Evolutionary conservation across 2,888 invertebrate genomes (phyloP).

Genomic region (Hesperia comma): DNA sequence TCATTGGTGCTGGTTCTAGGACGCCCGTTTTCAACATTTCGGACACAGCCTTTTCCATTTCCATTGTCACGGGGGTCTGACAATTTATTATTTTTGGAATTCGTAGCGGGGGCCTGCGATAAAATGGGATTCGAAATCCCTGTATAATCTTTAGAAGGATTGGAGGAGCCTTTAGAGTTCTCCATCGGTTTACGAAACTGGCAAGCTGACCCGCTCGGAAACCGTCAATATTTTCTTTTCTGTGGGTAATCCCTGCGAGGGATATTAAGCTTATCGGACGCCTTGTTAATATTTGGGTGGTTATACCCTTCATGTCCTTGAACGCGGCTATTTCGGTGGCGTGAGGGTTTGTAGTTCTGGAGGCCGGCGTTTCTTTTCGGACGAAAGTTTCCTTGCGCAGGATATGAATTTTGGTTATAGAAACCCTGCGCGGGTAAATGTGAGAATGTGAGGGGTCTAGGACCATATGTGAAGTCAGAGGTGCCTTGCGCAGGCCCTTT

Average conservation of each 20-base stretch:
- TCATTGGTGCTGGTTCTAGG: constrained; percentile 2
- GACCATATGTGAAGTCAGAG: background rate
- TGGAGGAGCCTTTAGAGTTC: background rate
- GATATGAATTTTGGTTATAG: background rate
- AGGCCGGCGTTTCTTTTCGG: background rate
- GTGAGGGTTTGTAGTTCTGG: background rate
- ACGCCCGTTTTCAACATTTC: constrained; percentile 5
- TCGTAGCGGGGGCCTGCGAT: constrained; percentile 12
- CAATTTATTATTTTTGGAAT: constrained; percentile 3
- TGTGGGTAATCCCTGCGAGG: background rate
- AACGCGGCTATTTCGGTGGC: background rate
- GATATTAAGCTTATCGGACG: background rate
- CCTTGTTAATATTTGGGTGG: background rate
- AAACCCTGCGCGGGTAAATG: background rate
- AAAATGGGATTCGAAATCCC: constrained; percentile 33
- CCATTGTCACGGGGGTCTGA: background rate
- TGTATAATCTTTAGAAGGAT: constrained; percentile 13
- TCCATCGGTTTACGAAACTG: background rate
- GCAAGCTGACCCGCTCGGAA: background rate
- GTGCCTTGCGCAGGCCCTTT: background rate
- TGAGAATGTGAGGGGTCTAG: background rate
- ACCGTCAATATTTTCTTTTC: constrained; percentile 1
- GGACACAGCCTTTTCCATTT: constrained; percentile 2
- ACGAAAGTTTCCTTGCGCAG: background rate
- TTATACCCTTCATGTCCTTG: background rate